These are phyloP conservation scores for Chunga burmeisteri DNA, from an alignment of 2,113 vertebrate species.

Conservation along the genomic window DNA sequence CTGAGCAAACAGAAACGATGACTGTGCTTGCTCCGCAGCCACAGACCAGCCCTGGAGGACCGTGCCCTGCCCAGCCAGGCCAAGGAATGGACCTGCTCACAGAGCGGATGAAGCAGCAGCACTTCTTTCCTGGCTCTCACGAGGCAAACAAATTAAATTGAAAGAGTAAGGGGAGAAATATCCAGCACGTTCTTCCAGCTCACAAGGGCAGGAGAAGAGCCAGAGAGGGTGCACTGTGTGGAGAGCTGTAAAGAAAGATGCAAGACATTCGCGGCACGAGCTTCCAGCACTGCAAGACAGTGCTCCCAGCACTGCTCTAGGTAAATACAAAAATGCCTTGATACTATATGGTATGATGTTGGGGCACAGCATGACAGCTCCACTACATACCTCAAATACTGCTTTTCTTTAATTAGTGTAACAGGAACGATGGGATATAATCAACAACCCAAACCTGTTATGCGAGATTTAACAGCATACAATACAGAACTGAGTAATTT, in stretches of 20 bases:
- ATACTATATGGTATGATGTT: neutral
- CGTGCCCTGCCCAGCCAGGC: neutral
- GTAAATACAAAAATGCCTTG: neutral
- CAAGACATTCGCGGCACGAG: neutral
- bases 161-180: neutral
- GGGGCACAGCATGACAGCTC: neutral
- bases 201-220: neutral
- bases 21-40: accelerated
- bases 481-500: neutral
- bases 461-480: neutral
- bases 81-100: neutral
- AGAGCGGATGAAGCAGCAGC: neutral
- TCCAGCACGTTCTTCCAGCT: neutral
- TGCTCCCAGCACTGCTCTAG: neutral
- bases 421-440: neutral
- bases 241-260: neutral
- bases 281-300: neutral
- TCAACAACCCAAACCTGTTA: neutral
- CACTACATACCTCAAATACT: neutral
- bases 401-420: neutral
- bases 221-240: neutral
- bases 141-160: neutral
- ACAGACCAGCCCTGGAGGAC: neutral
- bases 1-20: accelerated
- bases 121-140: neutral